phyloP scores from a whole-genome alignment of 2,888 invertebrate genomes.

The Petrolisthes manimaculis region DNA sequence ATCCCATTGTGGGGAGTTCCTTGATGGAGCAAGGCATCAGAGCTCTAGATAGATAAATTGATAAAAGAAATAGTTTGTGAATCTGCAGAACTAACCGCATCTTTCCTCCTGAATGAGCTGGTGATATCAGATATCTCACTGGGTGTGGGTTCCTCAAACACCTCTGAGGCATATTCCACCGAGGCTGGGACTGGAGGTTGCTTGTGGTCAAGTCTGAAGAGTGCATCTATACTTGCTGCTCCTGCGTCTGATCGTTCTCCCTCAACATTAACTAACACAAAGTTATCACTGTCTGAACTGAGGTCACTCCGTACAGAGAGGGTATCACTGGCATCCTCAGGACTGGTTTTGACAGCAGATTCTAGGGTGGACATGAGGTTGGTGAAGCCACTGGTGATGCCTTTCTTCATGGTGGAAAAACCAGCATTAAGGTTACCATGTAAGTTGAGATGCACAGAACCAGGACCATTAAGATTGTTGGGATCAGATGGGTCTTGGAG shows the following conservation, averaged over 20 bases:
- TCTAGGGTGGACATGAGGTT: conserved; percentile 87
- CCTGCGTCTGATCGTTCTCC: conserved; percentile 57
- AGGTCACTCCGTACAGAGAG: conserved; percentile 84
- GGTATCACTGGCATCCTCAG: conserved; percentile 80
- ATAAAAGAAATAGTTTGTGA: background rate
- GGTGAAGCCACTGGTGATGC: conserved; percentile 83
- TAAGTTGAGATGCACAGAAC: conserved; percentile 39
- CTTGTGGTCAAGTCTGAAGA: conserved; percentile 43
- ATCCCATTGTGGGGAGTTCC: too few relatives aligned
- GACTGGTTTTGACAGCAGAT: conserved; percentile 80
- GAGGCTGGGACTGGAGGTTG: conserved; percentile 28
- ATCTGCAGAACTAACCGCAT: conserved; percentile 42
- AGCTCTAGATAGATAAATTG: too few relatives aligned
- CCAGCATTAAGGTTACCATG: conserved; percentile 66
- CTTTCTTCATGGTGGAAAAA: conserved; percentile 78
- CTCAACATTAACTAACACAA: conserved; percentile 65
- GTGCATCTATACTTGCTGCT: conserved; percentile 57
- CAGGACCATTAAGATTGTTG: conserved; percentile 39
- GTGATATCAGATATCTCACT: conserved; percentile 62
- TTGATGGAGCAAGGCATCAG: too few relatives aligned
- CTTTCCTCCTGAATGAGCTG: conserved; percentile 62
- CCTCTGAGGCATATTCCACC: conserved; percentile 61
- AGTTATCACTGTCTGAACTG: conserved; percentile 78
- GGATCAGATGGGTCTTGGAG: conserved; percentile 29
- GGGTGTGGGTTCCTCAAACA: conserved; percentile 62